Percentiles rank a stretch among this genome's conserved stretches.
phyloP scores from a whole-genome alignment of 2,113 vertebrate species.

The Xenopus borealis region DNA sequence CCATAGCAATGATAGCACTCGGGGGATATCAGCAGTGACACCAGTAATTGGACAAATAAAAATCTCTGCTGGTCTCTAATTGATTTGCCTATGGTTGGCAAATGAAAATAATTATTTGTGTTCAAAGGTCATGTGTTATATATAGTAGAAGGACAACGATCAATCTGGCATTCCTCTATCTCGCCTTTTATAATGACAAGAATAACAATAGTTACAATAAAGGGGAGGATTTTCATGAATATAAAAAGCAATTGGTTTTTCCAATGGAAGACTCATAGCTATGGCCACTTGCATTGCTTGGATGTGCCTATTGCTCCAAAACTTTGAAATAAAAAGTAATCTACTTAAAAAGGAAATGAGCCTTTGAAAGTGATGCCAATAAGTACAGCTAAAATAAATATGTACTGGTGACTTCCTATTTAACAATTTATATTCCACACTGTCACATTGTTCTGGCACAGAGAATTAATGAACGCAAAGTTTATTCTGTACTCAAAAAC shows the following conservation, averaged over 20 bases:
- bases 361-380: too few relatives aligned
- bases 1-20: slow-evolving; percentile 33
- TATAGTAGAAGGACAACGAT: slow-evolving; percentile 9
- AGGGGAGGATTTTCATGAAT: slow-evolving; percentile 14
- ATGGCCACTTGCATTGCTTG: too few relatives aligned
- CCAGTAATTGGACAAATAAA: slow-evolving; percentile 41
- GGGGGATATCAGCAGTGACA: slow-evolving; percentile 31
- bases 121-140: slow-evolving; percentile 42
- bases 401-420: too few relatives aligned
- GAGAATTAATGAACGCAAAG: too few relatives aligned
- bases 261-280: too few relatives aligned
- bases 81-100: slow-evolving; percentile 38
- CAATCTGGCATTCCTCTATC: slow-evolving; percentile 31
- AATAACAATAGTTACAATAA: slow-evolving; percentile 36
- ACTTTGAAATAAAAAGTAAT: too few relatives aligned
- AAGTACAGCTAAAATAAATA: too few relatives aligned
- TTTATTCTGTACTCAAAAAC: too few relatives aligned
- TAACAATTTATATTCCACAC: too few relatives aligned
- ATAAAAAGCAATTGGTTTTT: slow-evolving; percentile 7
- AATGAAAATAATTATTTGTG: slow-evolving; percentile 46
- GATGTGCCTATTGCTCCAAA: too few relatives aligned
- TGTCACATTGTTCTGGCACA: too few relatives aligned
- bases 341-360: too few relatives aligned
- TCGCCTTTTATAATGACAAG: slow-evolving; percentile 44
- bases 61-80: slow-evolving; percentile 41